Percentiles rank a stretch among this genome's conserved stretches.
Conservation (phyloP, 2,797 vertebrate genomes). For the Podargus strigoides region DNA sequence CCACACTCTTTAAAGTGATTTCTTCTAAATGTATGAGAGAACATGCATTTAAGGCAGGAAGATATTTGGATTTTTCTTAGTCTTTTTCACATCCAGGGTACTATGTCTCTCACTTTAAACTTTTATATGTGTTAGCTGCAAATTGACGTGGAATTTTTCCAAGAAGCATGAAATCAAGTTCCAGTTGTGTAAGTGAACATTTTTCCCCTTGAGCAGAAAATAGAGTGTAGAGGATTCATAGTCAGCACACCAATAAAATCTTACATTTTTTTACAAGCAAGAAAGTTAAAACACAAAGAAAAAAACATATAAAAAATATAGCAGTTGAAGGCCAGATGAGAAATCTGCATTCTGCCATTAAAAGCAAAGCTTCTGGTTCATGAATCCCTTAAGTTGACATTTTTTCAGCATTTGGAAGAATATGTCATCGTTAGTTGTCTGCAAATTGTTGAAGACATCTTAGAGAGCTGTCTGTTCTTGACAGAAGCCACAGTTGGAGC, state of each 20-base stretch:
- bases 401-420: neutral
- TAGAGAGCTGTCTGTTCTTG: neutral
- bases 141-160: conserved; percentile 36
- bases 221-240: neutral
- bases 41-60: neutral
- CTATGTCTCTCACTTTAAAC: neutral
- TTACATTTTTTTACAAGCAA: neutral
- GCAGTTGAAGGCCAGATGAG: neutral
- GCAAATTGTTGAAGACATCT: neutral
- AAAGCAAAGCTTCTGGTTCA: neutral
- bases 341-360: neutral
- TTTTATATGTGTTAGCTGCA: neutral
- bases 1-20: too few species aligned
- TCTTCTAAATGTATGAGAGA: neutral
- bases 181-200: conserved; percentile 47
- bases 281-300: neutral
- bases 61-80: neutral
- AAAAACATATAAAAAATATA: neutral
- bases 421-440: neutral
- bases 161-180: conserved; percentile 55
- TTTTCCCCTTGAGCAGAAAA: conserved; percentile 45
- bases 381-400: neutral
- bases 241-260: conserved; percentile 15
- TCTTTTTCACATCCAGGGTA: neutral
- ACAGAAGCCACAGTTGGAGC: neutral